Base-by-base conservation (phyloP, 2,797 vertebrate genomes). In the Okamejei kenojei region DNA sequence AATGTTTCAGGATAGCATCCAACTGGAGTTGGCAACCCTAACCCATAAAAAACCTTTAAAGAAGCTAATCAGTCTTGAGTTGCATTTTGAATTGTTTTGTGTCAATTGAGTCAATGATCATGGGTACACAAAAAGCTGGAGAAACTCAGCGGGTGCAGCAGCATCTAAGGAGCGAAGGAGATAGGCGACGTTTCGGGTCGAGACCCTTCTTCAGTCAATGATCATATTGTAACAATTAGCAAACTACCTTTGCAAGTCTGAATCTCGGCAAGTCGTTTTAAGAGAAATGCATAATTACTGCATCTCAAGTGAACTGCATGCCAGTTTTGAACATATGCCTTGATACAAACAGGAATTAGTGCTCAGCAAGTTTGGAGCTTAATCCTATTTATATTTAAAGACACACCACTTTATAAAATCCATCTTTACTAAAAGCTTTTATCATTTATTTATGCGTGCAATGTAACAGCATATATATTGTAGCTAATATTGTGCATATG, bases 351-450 rank as follows among this genome's bases (percentile, higher is more conserved):
- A 61, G 2, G 35, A 26, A 38, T 73, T 9, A 90, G 26, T 68
- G 88, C 21, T 45, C 9, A 73, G 35, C 65, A 23, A 90, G n/a
- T 90, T 90, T 90, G 88, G 11, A 73, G 19, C 5, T 9, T 13
- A 29, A 73, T 90, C 32, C 63, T 8, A 65, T 86, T 86, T 86
- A 63, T 54, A 38, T 71, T 45, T 91, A 91, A 91, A 91, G 88
- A 68, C 5, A 26, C 21, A 54, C 10, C 3, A 10, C 26, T 10
- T 73, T 73, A 7, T 19, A 38, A 74, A 73, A 91, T 71, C 35
- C 0, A 9, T 63, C 21, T 90, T 68, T 38, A 15, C 19, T 7
- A 26, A 45, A 71, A n/a, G 29, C 26, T 65, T 45, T 91, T 23
- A 74, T 91, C 23, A 73, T 73, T 74, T 91, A 74, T 13, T 91